Conservation (phyloP, 92 coral and sea anemone genomes). For the Phenganax marumi region DNA sequence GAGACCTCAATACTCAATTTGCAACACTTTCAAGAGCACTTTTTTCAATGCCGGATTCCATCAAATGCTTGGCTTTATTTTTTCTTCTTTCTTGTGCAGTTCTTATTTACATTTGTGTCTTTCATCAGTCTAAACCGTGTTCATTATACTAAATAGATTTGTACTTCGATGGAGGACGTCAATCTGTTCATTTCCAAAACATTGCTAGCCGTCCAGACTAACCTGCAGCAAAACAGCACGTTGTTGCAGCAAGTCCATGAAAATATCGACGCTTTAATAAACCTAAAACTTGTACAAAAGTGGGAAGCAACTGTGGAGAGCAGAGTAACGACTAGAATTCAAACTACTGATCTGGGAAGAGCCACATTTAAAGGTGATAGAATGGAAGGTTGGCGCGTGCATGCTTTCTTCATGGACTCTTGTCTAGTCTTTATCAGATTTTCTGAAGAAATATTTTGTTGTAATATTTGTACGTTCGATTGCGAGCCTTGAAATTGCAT, state of each 20-base stretch:
- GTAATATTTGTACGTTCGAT: too few relatives aligned
- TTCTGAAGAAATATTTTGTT: too few relatives aligned
- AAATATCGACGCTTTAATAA: conserved; percentile 52
- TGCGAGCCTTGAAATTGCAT: background rate
- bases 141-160: conserved; percentile 50
- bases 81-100: too few relatives aligned
- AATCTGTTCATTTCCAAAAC: conserved; percentile 63
- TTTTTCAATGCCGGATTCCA: too few relatives aligned
- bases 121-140: too few relatives aligned
- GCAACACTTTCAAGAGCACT: too few relatives aligned
- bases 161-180: conserved; percentile 63
- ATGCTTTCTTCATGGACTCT: too few relatives aligned
- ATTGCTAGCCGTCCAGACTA: conserved; percentile 73
- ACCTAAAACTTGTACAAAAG: conserved; percentile 17
- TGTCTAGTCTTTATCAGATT: too few relatives aligned
- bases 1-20: too few relatives aligned
- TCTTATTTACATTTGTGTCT: too few relatives aligned
- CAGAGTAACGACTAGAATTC: conserved; percentile 30
- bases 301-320: conserved; percentile 17
- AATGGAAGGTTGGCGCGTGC: background rate
- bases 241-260: conserved; percentile 40
- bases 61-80: too few relatives aligned
- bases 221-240: conserved; percentile 32
- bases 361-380: conserved; percentile 85
- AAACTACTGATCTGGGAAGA: conserved; percentile 74